Base-by-base conservation (phyloP, 2,797 vertebrate genomes). In the Hipposideros larvatus region DNA sequence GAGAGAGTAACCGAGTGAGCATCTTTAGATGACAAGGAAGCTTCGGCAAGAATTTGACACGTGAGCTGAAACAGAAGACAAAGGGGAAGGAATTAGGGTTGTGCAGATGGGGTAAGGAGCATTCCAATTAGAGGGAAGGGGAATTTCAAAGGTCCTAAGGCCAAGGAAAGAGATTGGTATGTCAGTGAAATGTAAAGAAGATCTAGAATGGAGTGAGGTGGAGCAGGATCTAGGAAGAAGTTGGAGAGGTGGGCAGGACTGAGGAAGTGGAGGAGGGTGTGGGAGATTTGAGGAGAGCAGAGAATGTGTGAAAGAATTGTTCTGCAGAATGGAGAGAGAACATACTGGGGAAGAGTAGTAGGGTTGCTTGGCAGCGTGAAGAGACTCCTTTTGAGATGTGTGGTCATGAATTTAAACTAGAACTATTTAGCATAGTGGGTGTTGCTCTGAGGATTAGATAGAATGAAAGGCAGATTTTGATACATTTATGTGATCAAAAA, bases 401-500 rank as follows among this genome's bases (percentile, higher is more conserved):
- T 93, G 91, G 94, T 75, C 85, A 65, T 89, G 96, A 92, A 97
- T 96, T 95, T 97, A 87, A 97, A 97, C 85, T 82, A 97, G 92
- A 95, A 61, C 43, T 82, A 57, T 48, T 18, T 93, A 65, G 95
- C 88, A 63, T 75, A 77, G 78, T 66, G 83, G 75, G 82, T 86
- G 70, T 46, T 65, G 22, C 73, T 71, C 85, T 71, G 34, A 85
- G 65, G n/a, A 87, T 84, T 90, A 74, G 57, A 90, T 92, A 18
- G 87, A 96, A 87, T 43, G 65, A 90, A 71, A 51, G 63, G 63
- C 79, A 83, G 57, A 46, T 90, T 87, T 79, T 59, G 55, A 71
- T 71, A 61, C 22, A n/a, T 37, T 37, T 37, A 37, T 37, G 37
- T 37, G 37, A 37, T 37, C 37, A 37, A 61, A 94, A 94, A 65